Percentiles rank a stretch among this genome's conserved stretches.
These are phyloP conservation scores for Parambassis ranga DNA, from an alignment of 2,797 vertebrate genomes.

Conservation along the genomic window DNA sequence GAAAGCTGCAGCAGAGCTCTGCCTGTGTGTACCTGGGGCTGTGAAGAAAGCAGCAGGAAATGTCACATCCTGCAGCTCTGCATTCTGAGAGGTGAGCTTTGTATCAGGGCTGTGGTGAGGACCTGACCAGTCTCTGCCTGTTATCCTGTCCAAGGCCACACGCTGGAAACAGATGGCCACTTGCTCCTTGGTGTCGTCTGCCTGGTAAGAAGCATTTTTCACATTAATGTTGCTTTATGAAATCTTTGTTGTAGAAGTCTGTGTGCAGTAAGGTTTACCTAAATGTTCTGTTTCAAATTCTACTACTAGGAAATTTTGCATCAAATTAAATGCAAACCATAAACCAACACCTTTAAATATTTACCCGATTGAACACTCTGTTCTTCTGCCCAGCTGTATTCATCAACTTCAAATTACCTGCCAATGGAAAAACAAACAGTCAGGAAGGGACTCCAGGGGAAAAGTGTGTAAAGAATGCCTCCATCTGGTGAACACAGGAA, in stretches of 20 bases:
- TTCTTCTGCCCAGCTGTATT: conserved; percentile 65
- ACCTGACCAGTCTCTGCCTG: conserved; percentile 47
- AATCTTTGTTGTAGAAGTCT: not conserved
- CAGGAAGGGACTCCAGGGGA: not conserved
- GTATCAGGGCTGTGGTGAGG: conserved; percentile 42
- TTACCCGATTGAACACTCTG: conserved; percentile 48
- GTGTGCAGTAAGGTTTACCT: not conserved
- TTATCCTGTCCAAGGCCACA: conserved; percentile 49
- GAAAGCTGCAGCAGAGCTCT: not conserved
- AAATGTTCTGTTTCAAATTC: too few relatives aligned
- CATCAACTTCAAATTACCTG: conserved; percentile 51
- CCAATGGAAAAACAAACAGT: not conserved
- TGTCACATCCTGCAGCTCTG: conserved; percentile 54
- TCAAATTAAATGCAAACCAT: not conserved
- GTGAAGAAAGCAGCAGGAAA: conserved; percentile 51
- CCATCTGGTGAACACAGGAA: conserved; percentile 21
- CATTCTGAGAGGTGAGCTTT: conserved; percentile 61
- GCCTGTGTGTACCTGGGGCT: conserved; percentile 53
- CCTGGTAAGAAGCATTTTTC: conserved; percentile 41
- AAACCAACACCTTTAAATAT: not conserved
- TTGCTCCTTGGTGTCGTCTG: conserved; percentile 73
- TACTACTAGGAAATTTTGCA: too few relatives aligned
- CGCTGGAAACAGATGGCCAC: conserved; percentile 66
- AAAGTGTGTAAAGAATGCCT: conserved; percentile 26
- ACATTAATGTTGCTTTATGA: not conserved